Conservation (phyloP, 2,113 vertebrate species). For the Rattus rattus region DNA sequence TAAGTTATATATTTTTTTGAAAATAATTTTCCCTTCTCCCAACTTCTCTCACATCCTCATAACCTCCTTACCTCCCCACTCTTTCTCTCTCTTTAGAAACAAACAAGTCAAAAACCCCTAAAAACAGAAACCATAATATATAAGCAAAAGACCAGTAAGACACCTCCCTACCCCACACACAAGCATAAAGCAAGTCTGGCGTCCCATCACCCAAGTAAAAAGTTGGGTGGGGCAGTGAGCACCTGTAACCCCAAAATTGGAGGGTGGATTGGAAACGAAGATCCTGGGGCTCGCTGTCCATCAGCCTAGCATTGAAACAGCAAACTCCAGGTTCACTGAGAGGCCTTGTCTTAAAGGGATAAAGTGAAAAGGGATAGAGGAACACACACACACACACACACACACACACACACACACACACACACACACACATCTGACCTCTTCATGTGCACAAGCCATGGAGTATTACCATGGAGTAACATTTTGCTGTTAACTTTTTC, state of each 20-base stretch:
- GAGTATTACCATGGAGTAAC: neutral
- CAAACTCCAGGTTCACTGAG: neutral
- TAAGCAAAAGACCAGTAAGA: neutral
- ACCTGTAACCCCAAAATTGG: neutral
- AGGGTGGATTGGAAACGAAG: neutral
- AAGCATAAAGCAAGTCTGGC: neutral
- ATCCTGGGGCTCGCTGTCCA: neutral
- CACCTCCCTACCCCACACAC: too few relatives aligned
- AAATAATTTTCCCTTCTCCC: neutral
- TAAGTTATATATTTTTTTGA: neutral
- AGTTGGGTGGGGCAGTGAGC: neutral
- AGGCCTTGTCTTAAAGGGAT: neutral
- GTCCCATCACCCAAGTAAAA: too few relatives aligned
- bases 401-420: neutral
- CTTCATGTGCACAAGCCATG: neutral
- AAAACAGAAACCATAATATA: neutral
- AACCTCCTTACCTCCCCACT: neutral
- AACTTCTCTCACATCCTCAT: neutral
- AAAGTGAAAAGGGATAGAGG: neutral
- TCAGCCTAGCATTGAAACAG: neutral
- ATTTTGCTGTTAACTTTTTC: constrained; percentile 21
- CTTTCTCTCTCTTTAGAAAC: neutral
- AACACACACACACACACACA: neutral
- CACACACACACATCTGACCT: neutral
- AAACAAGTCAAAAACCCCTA: neutral